Evolutionary conservation across 1,140 invertebrate genomes (phyloP), one percentile per base, ranked within the genome.

Genomic region (Venturia canescens): DNA sequence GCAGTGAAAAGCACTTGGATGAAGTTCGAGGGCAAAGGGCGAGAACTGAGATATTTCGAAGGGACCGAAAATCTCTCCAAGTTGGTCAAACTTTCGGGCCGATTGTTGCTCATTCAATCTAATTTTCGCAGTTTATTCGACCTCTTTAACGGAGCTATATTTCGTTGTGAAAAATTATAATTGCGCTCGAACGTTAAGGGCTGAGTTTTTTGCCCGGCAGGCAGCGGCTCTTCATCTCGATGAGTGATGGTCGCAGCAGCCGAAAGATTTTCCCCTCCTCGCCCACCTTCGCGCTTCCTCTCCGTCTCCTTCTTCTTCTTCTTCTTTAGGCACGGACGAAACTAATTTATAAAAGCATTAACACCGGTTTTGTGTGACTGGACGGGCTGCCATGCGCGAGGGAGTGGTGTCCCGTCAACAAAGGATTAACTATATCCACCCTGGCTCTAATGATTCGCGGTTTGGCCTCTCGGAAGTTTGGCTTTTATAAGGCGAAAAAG

Each of bases 281-380:
- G 1, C 53, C 6, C 11, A n/a, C 11, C 53, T 57, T 23, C 18
- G 21, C 29, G 63, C 44, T 50, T 53, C 76, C 31, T 80, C 70
- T 21, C 76, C 71, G 60, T 71, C 71, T 34, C 71, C 31, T 57
- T 80, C 70, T 21, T 80, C 71, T 72, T 71, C 71, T 34, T 71
- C 31, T 44, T 44, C 38, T 44, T 44, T 44, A 44, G 80, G 72
- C 69, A 31, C 80, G 63, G 80, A 50, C 80, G 63, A 48, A 78
- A 81, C 80, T 81, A 81, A 81, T 81, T 81, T 81, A 81, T 81
- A 81, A 81, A 81, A 81, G 74, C 80, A 81, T 81, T 81, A 77
- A 81, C 76, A 48, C 50, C 78, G 60, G 72, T 57, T 57, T 57
- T 57, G 71, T 74, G 71, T 48, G 71, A 53, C 71, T 74, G 38